These are phyloP conservation scores for Buceros bicornis DNA, from an alignment of 2,797 vertebrate genomes.

Conservation along the genomic window DNA sequence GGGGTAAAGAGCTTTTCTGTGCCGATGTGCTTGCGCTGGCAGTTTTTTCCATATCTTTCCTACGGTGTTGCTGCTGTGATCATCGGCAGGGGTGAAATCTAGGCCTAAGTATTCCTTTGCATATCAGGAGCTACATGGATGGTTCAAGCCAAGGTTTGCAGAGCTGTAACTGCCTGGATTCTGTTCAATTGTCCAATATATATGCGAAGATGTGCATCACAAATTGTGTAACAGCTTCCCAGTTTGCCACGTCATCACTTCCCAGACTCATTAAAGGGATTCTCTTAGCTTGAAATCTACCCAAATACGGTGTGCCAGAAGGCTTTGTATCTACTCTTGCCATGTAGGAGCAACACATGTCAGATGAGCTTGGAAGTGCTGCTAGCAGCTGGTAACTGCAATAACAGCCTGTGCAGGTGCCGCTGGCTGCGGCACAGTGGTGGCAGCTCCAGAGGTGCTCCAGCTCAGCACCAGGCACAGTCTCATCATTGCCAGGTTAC, in stretches of 20 bases:
- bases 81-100: not conserved
- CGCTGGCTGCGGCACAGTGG: accelerated
- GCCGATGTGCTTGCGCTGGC: accelerated
- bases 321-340: not conserved
- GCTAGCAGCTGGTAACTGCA: not conserved
- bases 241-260: not conserved
- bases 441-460: not conserved
- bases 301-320: not conserved
- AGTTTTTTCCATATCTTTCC: not conserved
- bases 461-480: accelerated
- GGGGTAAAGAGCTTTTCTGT: not conserved
- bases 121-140: accelerated
- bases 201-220: accelerated
- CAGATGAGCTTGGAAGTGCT: not conserved
- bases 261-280: not conserved
- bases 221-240: not conserved
- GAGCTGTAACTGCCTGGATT: not conserved
- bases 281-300: not conserved
- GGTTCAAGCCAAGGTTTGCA: not conserved
- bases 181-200: not conserved
- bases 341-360: accelerated
- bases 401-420: not conserved
- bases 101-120: not conserved
- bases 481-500: not conserved
- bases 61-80: accelerated